These are phyloP conservation scores for Tribolium castaneum DNA, from an alignment of 1,140 invertebrate genomes.

Conservation along the genomic window DNA sequence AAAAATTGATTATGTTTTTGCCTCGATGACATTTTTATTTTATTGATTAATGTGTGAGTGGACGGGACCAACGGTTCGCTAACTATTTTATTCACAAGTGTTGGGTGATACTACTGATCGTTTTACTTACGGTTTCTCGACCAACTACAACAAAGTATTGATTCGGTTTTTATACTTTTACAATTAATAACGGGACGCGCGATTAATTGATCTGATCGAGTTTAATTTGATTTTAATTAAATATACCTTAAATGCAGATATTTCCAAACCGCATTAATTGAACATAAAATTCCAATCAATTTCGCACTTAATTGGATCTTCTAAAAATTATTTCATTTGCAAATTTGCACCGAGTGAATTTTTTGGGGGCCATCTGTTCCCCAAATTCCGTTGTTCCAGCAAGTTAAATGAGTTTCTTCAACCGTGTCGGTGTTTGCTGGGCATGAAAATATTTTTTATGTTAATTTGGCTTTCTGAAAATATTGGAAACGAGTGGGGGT, in stretches of 20 bases:
- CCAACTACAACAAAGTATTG: no score
- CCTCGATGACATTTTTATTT: constrained; percentile 18
- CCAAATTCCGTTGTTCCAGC: not conserved
- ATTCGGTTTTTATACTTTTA: no score
- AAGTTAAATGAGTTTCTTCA: constrained; percentile 20
- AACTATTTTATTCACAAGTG: not conserved
- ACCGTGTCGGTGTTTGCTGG: constrained; percentile 16
- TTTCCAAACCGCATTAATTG: constrained; percentile 17
- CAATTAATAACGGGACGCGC: not conserved
- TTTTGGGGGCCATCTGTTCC: not conserved
- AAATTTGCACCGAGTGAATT: constrained; percentile 2
- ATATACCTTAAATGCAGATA: constrained; percentile 20
- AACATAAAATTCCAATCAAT: constrained; percentile 22
- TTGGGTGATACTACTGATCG: not conserved
- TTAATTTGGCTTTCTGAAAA: not conserved
- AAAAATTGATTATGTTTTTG: constrained; percentile 34
- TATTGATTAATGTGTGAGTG: constrained; percentile 7
- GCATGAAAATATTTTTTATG: constrained; percentile 18
- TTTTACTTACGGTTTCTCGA: not conserved
- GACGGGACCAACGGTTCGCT: not conserved
- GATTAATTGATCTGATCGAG: constrained; percentile 26
- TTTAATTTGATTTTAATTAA: constrained; percentile 26
- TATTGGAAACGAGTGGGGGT: no score
- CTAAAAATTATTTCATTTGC: not conserved
- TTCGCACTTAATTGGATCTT: constrained; percentile 8